Evolutionary conservation across 2,113 vertebrate genomes (phyloP), one percentile per base, ranked within the genome.

Genomic region (Esox niger): DNA sequence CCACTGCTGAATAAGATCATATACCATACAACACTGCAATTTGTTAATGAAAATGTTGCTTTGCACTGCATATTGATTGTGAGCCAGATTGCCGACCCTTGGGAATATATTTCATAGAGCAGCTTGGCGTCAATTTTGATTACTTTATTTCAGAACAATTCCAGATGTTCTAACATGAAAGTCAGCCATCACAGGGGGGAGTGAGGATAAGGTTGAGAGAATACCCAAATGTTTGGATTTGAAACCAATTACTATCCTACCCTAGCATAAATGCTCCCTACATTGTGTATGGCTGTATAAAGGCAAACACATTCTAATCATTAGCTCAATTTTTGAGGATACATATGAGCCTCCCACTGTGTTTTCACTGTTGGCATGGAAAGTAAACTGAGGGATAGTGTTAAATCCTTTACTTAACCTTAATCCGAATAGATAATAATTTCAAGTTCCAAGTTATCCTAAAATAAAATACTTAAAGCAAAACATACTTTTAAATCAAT

Each of bases 91-190:
- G 77, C 59, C 64, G 62, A 69, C 82, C 84, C 85, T 79, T 76
- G 78, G 65, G 81, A 77, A 84, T 78, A 87, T 84, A 86, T 83
- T 87, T 88, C 80, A 73, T 52, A 47, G 59, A 86, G 70, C 85
- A 83, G 83, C 73, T 82, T 88, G 88, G 76, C 43, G 70, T 84
- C 79, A 84, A 81, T 77, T 88, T 87, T 86, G 84, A 88, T 88
- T 87, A 82, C 86, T 87, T 89, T 65, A 86, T 90, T 88, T 88
- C 76, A 79, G 79, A 90, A 66, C 73, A 84, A 82, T 70, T 87
- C 85, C 90, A 92, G 88, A 91, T 91, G 90, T 88, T 88, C 75
- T 52, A 65, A 79, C 74, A 64, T 69, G 77, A 68, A 58, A 80
- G 64, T 69, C 64, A 75, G 64, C 70, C 75, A 71, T 62, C 68